Percentiles rank a stretch among this genome's conserved stretches.
Evolutionary conservation across 2,888 invertebrate species (phyloP).

Genomic region (Iphiclides podalirius): DNA sequence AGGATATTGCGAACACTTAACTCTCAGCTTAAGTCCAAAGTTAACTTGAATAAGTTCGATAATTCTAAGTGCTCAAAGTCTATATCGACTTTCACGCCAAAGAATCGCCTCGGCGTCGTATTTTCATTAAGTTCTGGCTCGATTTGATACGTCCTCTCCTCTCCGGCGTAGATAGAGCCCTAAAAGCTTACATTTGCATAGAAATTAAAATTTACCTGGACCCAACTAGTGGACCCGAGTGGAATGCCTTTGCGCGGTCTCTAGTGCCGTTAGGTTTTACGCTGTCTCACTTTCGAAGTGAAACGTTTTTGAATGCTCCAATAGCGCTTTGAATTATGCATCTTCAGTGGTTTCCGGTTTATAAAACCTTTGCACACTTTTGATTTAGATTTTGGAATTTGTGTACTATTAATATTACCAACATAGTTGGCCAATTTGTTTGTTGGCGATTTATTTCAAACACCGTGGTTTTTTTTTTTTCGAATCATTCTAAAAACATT

Average conservation of each 20-base stretch:
- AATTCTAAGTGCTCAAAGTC: neutral
- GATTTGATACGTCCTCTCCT: conserved; percentile 61
- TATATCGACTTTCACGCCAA: conserved; percentile 1
- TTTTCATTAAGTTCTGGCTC: conserved; percentile 72
- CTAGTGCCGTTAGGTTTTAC: conserved; percentile 3
- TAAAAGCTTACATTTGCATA: conserved; percentile 76
- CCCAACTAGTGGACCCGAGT: conserved; percentile 61
- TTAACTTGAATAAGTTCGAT: too few species aligned
- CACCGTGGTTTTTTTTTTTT: too few species aligned
- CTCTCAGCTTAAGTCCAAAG: too few species aligned
- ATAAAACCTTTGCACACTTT: too few species aligned
- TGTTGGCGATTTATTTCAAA: too few species aligned
- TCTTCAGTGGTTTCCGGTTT: neutral
- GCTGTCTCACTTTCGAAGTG: neutral
- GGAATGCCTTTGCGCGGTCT: conserved; percentile 54
- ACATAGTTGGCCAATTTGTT: too few species aligned
- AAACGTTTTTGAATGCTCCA: conserved; percentile 2
- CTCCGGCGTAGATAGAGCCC: conserved; percentile 67
- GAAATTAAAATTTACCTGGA: conserved; percentile 80
- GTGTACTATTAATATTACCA: too few species aligned
- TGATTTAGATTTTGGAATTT: too few species aligned
- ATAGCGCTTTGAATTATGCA: neutral
- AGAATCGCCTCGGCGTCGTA: conserved; percentile 30
- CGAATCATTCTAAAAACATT: too few species aligned
- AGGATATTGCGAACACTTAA: too few species aligned